Percentiles rank a stretch among this genome's conserved stretches.
These are phyloP conservation scores for Eulemur mongoz DNA, from an alignment of 2,797 vertebrate species.

Conservation along the genomic window DNA sequence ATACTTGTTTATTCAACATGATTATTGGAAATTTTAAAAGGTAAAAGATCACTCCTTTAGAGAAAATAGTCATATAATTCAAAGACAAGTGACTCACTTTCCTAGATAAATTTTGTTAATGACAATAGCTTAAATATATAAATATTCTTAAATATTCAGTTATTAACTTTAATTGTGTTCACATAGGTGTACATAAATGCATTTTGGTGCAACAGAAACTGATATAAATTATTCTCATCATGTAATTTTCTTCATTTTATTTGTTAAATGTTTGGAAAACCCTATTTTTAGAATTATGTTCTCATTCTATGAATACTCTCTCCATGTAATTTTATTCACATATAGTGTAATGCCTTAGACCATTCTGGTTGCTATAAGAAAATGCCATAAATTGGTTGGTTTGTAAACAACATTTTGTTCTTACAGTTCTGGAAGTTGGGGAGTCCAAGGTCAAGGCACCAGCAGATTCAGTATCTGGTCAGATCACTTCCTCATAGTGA, in stretches of 20 bases:
- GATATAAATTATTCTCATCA: background rate
- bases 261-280: background rate
- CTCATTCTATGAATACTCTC: background rate
- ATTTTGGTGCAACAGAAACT: background rate
- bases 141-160: background rate
- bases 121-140: background rate
- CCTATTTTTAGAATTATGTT: background rate
- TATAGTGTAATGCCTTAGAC: background rate
- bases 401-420: background rate
- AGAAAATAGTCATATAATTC: background rate
- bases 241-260: background rate
- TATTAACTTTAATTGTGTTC: background rate
- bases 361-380: background rate
- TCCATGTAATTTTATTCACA: background rate
- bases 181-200: background rate
- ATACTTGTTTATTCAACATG: background rate
- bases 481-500: background rate
- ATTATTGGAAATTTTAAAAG: background rate
- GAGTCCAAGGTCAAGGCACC: background rate
- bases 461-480: background rate
- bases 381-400: background rate
- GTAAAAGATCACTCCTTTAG: background rate
- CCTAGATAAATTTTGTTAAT: background rate
- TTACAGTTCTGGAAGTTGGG: background rate
- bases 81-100: background rate